phyloP scores from a whole-genome alignment of 2,888 invertebrate genomes.

The Sphinx pinastri region DNA sequence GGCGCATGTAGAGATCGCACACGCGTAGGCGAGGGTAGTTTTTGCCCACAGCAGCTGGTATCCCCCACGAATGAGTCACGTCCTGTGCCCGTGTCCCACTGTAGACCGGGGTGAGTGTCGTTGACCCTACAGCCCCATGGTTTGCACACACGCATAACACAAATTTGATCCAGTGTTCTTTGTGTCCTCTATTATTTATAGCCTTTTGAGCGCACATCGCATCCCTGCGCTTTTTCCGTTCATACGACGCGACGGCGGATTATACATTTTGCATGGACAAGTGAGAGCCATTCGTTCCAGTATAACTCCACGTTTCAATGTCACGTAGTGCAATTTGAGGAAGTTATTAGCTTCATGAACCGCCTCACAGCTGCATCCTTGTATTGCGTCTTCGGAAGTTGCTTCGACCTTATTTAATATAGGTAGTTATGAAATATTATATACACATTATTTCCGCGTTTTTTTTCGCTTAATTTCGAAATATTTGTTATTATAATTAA shows the following conservation, averaged over 20 bases:
- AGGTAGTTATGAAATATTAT: slow-evolving; percentile 28
- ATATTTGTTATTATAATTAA: neutral
- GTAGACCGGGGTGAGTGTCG: slow-evolving; percentile 80
- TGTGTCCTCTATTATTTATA: slow-evolving; percentile 75
- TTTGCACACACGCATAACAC: slow-evolving; percentile 67
- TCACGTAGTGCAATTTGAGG: slow-evolving; percentile 29
- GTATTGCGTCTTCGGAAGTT: slow-evolving; percentile 33
- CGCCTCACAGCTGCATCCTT: slow-evolving; percentile 30
- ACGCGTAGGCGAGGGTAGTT: slow-evolving; percentile 67
- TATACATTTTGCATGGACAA: slow-evolving; percentile 62
- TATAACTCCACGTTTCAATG: slow-evolving; percentile 38
- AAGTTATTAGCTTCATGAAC: slow-evolving; percentile 30
- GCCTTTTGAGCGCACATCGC: slow-evolving; percentile 61
- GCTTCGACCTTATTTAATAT: slow-evolving; percentile 29
- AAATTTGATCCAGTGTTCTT: slow-evolving; percentile 77
- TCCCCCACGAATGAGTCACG: slow-evolving; percentile 81
- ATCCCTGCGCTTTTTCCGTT: slow-evolving; percentile 58
- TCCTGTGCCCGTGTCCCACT: slow-evolving; percentile 77
- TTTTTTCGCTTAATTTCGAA: slow-evolving; percentile 12
- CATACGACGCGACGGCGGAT: slow-evolving; percentile 58
- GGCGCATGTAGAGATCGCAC: neutral
- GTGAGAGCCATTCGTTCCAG: slow-evolving; percentile 45
- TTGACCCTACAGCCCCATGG: slow-evolving; percentile 80
- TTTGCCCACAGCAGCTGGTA: slow-evolving; percentile 80
- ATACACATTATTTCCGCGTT: slow-evolving; percentile 25